Percentiles rank a stretch among this genome's conserved stretches.
phyloP scores from a whole-genome alignment of 2,113 vertebrate genomes.

The Ptilonorhynchus violaceus region DNA sequence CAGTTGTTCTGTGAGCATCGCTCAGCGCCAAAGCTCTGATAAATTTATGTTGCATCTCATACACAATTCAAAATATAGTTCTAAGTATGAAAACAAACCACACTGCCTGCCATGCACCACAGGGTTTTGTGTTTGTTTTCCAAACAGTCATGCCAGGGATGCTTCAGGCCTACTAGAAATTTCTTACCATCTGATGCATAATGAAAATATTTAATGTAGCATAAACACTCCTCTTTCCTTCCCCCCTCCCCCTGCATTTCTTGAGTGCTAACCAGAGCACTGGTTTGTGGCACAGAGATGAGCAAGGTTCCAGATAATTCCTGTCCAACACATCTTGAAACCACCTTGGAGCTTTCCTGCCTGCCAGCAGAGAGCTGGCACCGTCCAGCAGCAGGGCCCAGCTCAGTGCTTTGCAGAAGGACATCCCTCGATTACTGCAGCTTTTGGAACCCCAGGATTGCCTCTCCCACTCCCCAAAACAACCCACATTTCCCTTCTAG shows the following conservation, averaged over 20 bases:
- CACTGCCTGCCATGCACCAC: neutral
- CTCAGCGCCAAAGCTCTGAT: neutral
- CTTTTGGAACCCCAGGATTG: neutral
- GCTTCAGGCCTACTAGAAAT: neutral
- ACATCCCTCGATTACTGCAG: neutral
- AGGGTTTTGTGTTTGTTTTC: neutral
- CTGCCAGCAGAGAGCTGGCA: neutral
- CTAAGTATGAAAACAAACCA: neutral
- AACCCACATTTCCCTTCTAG: rapidly evolving
- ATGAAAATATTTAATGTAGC: neutral
- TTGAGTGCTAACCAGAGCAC: neutral
- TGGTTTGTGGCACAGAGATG: neutral
- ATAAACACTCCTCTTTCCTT: neutral
- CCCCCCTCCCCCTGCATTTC: neutral
- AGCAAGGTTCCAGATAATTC: neutral
- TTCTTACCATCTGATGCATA: neutral
- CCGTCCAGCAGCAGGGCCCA: neutral
- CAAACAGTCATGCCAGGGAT: neutral
- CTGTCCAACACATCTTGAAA: neutral
- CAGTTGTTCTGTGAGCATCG: neutral
- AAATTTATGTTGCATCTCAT: neutral
- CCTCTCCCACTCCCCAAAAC: neutral
- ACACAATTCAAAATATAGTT: neutral
- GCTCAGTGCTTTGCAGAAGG: neutral
- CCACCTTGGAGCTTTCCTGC: neutral